Evolutionary conservation across 2,113 vertebrate genomes (phyloP), one percentile per base, ranked within the genome.

Genomic region (Brachyhypopomus gauderio): DNA sequence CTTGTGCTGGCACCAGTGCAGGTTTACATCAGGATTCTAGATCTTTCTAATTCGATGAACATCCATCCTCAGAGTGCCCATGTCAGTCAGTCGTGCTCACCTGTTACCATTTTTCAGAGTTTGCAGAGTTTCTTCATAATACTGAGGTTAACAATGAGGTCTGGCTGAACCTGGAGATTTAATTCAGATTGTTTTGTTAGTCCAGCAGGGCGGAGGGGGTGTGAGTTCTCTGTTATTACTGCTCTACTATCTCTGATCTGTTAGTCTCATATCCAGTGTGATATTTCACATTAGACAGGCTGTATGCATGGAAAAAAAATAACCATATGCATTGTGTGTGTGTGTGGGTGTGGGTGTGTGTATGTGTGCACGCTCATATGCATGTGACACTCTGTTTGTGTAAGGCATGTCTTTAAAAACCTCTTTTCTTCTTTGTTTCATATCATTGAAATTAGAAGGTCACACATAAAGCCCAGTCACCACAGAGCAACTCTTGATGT

Each of bases 401-500:
- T 27, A 19, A 60, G 62, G 4, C 38, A 60, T 77, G 23, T 64
- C 34, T 19, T 64, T 52, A 56, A 69, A 79, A 75, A 52, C 41
- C n/a, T 75, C 66, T 58, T 74, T 25, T 14, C 17, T 72, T 36
- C 66, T 77, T 14, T 38, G 22, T 11, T 62, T 17, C 75, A 23
- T 30, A 16, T 64, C 62, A 77, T 75, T 55, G 30, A 77, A 58
- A 76, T 75, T 19, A 74, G 69, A 73, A 74, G 64, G 78, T 55
- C 74, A 75, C 66, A 60, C 25, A 77, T 48, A 85, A 73, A 75
- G 71, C 78, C 69, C 36, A 36, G 12, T 71, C 52, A 75, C 60
- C 30, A 66, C 60, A 27, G 3, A 58, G 36, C 63, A 56, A 69
- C 52, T 77, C 45, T 76, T 85, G 77, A 85, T 85, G 59, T 86